Percentiles rank a stretch among this genome's conserved stretches.
phyloP scores from a whole-genome alignment of 2,888 invertebrate genomes.

The Fragum sueziense region DNA sequence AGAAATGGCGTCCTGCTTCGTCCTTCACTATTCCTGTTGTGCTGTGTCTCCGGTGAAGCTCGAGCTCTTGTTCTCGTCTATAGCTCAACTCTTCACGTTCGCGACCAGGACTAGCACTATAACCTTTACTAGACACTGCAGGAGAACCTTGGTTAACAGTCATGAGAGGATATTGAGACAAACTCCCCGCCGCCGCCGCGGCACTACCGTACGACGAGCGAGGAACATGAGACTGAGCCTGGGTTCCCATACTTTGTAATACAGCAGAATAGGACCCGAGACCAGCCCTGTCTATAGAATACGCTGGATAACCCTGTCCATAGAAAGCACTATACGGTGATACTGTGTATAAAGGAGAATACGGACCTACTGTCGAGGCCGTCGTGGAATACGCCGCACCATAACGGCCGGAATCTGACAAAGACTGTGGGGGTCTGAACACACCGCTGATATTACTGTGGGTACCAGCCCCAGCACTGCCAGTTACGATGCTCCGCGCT shows the following conservation, averaged over 20 bases:
- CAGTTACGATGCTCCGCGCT: constrained; percentile 55
- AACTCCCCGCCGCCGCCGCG: constrained; percentile 32
- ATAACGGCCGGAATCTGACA: constrained; percentile 64
- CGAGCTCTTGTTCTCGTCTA: constrained; percentile 53
- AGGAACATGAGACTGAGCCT: constrained; percentile 73
- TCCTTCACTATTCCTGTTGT: constrained; percentile 64
- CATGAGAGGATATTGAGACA: constrained; percentile 63
- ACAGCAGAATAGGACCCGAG: constrained; percentile 78
- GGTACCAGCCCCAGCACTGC: constrained; percentile 63
- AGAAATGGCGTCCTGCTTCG: constrained; percentile 63
- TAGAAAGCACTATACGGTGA: constrained; percentile 74
- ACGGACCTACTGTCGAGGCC: constrained; percentile 44
- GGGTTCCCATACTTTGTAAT: constrained; percentile 78
- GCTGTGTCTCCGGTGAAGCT: constrained; percentile 57
- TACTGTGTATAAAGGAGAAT: constrained; percentile 59
- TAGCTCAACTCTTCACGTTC: constrained; percentile 54
- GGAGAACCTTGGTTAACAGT: constrained; percentile 61
- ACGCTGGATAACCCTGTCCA: constrained; percentile 62
- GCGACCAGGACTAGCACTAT: constrained; percentile 40
- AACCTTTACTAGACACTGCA: constrained; percentile 61
- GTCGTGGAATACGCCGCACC: constrained; percentile 40
- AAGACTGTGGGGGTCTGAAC: constrained; percentile 70
- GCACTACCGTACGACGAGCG: constrained; percentile 59
- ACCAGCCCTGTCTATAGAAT: constrained; percentile 54
- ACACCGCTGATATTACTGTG: constrained; percentile 57